Base-by-base conservation (phyloP, 53 echinoderm and acorn worm species). In the Crossaster papposus region DNA sequence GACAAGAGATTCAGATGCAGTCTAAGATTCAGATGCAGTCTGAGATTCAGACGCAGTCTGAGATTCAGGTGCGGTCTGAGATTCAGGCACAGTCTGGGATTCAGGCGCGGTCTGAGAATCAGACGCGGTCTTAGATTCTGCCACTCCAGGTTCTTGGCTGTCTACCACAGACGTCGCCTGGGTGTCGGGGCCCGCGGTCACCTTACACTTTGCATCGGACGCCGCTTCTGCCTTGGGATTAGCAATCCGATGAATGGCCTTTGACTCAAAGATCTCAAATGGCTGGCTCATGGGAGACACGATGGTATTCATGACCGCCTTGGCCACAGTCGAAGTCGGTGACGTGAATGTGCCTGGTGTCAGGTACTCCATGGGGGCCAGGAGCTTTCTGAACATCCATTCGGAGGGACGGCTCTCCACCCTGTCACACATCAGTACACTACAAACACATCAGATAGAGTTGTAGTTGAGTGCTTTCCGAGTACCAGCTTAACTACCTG, bases 261-360 rank as follows among this genome's bases (percentile, higher is more conserved):
- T 97, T 11, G 83, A 72, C 26, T 86, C 90, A 28, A 92, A 63
- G 17, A 94, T 76, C 31, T 81, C 89, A 31, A 86, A 52, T 10
- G 88, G 31, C 63, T 85, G 33, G 1, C 86, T 91, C 6, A 30
- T 70, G n/a, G 86, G 87, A 20, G 94, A 91, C 30, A 92, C 58
- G 17, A 92, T 90, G 58, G 89, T 92, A 70, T 95, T 94, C 18
- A 94, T 83, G 91, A 97, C 88, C 1, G 94, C 94, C 89, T 97
- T 95, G 54, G 94, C 97, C 30, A 97, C 92, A 29, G 89, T 91
- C 20, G 88, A 34, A 3, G 95, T 95, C 1, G 92, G 89, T 50
- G 94, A 92, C 20, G 94, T 94, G 23, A 86, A 65, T 15, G 64
- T 54, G 2, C 95, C 95, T 13, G 97, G 97, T 0, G 79, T 36